phyloP scores from a whole-genome alignment of 2,888 invertebrate species.

The Chalcosyrphus nemorum region DNA sequence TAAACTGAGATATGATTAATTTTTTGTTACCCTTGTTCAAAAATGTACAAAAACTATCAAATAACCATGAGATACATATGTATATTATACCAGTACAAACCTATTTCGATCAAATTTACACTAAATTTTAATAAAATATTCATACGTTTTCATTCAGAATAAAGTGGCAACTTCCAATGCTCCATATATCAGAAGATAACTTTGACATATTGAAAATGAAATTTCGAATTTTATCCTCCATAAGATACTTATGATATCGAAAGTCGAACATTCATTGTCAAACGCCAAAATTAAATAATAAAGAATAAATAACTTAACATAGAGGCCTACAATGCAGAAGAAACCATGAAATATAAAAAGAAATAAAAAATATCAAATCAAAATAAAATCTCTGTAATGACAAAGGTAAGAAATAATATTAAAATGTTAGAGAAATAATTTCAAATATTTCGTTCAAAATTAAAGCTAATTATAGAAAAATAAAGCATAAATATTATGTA shows the following conservation, averaged over 20 bases:
- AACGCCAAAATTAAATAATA: not conserved
- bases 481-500: slow-evolving; percentile 19
- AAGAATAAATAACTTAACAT: not conserved
- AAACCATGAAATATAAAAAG: slow-evolving; percentile 4
- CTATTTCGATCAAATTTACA: not conserved
- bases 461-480: slow-evolving; percentile 16
- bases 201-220: not conserved
- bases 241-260: not conserved
- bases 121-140: not conserved
- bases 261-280: not conserved
- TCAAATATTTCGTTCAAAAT: slow-evolving; percentile 2
- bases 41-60: not conserved
- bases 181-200: not conserved
- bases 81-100: not conserved
- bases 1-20: not conserved
- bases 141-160: not conserved
- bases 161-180: slow-evolving; percentile 9
- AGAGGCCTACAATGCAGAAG: not conserved
- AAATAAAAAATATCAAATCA: too few relatives aligned
- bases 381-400: slow-evolving; percentile 50
- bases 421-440: not conserved
- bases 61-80: not conserved
- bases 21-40: not conserved
- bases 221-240: not conserved
- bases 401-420: slow-evolving; percentile 39